phyloP scores from a whole-genome alignment of 2,888 invertebrate genomes.

The Chloroclystis v-ata region DNA sequence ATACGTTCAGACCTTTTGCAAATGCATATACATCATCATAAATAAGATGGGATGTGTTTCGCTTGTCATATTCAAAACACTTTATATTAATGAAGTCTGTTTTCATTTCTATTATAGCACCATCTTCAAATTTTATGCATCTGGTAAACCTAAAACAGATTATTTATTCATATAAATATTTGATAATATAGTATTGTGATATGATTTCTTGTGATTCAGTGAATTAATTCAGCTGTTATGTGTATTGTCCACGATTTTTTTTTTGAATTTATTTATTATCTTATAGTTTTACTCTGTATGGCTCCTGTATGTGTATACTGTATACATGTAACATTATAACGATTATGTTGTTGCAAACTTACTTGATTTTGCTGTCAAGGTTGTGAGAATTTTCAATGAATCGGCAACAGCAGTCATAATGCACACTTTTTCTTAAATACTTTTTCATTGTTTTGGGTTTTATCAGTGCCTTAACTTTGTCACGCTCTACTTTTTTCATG shows the following conservation, averaged over 20 bases:
- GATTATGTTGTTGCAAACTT: too few relatives aligned
- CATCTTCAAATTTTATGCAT: slow-evolving; percentile 46
- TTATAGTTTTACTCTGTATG: too few relatives aligned
- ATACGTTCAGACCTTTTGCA: slow-evolving; percentile 64
- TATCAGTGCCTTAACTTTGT: slow-evolving; percentile 45
- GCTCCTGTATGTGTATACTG: too few relatives aligned
- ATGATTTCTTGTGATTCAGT: too few relatives aligned
- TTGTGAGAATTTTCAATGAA: slow-evolving; percentile 37
- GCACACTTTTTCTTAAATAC: slow-evolving; percentile 38
- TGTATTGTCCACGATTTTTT: too few relatives aligned
- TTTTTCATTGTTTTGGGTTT: slow-evolving; percentile 41
- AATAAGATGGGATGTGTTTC: slow-evolving; percentile 43
- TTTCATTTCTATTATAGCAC: slow-evolving; percentile 41
- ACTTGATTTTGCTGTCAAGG: slow-evolving; percentile 35
- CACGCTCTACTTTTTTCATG: slow-evolving; percentile 42
- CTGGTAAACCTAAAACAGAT: slow-evolving; percentile 46
- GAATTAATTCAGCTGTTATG: too few relatives aligned
- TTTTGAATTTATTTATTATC: too few relatives aligned
- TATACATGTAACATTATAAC: too few relatives aligned
- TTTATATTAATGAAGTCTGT: slow-evolving; percentile 58
- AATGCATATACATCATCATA: slow-evolving; percentile 65
- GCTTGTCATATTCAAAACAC: slow-evolving; percentile 47
- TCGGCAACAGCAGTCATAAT: slow-evolving; percentile 55
- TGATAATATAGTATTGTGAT: too few relatives aligned
- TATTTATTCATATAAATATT: not conserved